A percentile compares a stretch with the other conserved stretches of the same genome.
phyloP scores from a whole-genome alignment of 2,888 invertebrate genomes.

The Epistrophe eligans region DNA sequence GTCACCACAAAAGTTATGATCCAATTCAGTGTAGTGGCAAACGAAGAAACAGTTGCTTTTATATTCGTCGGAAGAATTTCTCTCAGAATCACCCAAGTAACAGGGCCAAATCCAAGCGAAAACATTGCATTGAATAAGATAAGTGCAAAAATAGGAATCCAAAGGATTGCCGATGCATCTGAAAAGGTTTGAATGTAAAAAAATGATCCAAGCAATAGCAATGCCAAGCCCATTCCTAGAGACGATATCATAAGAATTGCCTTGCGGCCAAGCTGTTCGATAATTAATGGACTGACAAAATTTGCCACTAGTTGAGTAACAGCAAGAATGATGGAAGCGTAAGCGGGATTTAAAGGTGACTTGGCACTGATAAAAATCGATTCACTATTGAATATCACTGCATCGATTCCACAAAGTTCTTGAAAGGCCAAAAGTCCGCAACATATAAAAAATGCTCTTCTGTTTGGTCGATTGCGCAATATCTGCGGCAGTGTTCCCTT shows the following conservation, averaged over 20 bases:
- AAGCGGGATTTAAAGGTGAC: conserved; percentile 86
- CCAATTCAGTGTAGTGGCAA: conserved; percentile 4
- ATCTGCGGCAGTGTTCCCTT: conserved; percentile 85
- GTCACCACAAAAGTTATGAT: not conserved
- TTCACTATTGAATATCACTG: conserved; percentile 91
- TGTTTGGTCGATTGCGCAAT: conserved; percentile 88
- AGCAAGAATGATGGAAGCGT: conserved; percentile 90
- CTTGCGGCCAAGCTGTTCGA: conserved; percentile 91
- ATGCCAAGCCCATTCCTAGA: conserved; percentile 87
- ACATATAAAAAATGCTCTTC: conserved; percentile 90
- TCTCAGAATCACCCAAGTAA: conserved; percentile 19
- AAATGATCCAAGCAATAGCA: conserved; percentile 86
- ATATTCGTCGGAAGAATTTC: conserved; percentile 89
- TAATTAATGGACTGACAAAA: conserved; percentile 89
- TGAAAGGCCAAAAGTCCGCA: conserved; percentile 91
- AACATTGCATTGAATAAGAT: conserved; percentile 82
- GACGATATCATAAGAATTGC: conserved; percentile 90
- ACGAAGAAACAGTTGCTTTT: conserved; percentile 78
- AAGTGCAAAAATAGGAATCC: conserved; percentile 80
- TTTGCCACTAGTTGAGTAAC: conserved; percentile 90
- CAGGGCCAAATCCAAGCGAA: conserved; percentile 65
- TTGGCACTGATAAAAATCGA: conserved; percentile 89
- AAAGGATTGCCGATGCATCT: conserved; percentile 6
- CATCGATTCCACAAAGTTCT: conserved; percentile 92
- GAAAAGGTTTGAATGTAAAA: conserved; percentile 86